These are phyloP conservation scores for Drosophila insularis DNA, from an alignment of 1,140 invertebrate species.

Conservation along the genomic window DNA sequence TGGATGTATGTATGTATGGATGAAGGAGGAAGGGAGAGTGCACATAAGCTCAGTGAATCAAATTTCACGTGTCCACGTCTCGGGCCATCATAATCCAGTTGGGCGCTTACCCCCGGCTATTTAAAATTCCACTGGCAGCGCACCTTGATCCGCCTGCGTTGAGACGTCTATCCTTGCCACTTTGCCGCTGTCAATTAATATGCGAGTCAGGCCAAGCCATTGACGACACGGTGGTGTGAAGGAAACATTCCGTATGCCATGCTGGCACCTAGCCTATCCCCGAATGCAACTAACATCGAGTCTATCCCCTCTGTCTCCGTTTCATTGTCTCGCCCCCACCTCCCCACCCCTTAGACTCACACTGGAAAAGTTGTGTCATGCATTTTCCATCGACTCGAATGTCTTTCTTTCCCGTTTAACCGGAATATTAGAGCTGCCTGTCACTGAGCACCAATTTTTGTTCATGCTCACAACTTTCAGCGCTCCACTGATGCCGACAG, in stretches of 20 bases:
- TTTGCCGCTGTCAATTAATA: slow-evolving; percentile 33
- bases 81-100: slow-evolving; percentile 47
- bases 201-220: slow-evolving; percentile 30
- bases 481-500: slow-evolving; percentile 38
- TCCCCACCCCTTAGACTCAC: background rate
- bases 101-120: slow-evolving; percentile 27
- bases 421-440: slow-evolving; percentile 32
- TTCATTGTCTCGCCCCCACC: background rate
- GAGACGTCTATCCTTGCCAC: slow-evolving; percentile 17
- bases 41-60: slow-evolving; percentile 29
- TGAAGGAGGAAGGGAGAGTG: background rate
- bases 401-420: slow-evolving; percentile 14
- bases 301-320: background rate
- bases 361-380: slow-evolving; percentile 24
- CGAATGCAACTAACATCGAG: background rate
- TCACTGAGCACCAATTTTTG: slow-evolving; percentile 25
- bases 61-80: slow-evolving; percentile 31
- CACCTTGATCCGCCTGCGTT: slow-evolving; percentile 41
- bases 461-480: slow-evolving; percentile 21
- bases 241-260: slow-evolving; percentile 6
- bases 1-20: background rate
- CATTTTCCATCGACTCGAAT: slow-evolving; percentile 10
- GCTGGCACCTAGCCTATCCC: background rate
- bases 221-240: background rate
- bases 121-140: slow-evolving; percentile 44